Evolutionary conservation across 2,113 vertebrate genomes (phyloP).

Genomic region (Chloroceryle aenea): DNA sequence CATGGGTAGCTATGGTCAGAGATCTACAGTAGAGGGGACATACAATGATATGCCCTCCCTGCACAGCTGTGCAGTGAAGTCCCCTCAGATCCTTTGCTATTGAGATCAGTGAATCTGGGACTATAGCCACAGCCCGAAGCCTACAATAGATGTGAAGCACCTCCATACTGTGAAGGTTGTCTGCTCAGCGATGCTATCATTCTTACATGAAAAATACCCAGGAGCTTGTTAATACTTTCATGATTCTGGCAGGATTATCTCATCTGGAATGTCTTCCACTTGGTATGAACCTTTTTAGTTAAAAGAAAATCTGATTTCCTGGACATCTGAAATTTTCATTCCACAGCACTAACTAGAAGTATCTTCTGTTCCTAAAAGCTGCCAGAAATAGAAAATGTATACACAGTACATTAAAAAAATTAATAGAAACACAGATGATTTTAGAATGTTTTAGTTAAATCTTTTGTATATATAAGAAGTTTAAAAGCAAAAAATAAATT

Average conservation of each 20-base stretch:
- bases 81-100: neutral
- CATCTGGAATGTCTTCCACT: neutral
- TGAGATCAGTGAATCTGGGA: neutral
- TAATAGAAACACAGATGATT: neutral
- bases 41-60: neutral
- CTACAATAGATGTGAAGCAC: neutral
- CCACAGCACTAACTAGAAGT: neutral
- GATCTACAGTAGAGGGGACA: neutral
- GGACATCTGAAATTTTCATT: neutral
- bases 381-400: neutral
- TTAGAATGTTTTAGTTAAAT: neutral
- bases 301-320: constrained; percentile 23
- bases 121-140: neutral
- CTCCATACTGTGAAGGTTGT: neutral
- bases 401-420: neutral
- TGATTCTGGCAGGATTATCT: neutral
- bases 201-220: neutral
- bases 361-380: neutral
- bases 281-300: neutral
- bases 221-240: neutral
- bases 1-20: neutral
- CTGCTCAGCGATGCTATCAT: neutral
- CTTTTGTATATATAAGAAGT: neutral
- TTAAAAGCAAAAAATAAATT: neutral
- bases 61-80: neutral